Evolutionary conservation across 2,797 vertebrate species (phyloP), one percentile per base, ranked within the genome.

Genomic region (Dicrostonyx torquatus): DNA sequence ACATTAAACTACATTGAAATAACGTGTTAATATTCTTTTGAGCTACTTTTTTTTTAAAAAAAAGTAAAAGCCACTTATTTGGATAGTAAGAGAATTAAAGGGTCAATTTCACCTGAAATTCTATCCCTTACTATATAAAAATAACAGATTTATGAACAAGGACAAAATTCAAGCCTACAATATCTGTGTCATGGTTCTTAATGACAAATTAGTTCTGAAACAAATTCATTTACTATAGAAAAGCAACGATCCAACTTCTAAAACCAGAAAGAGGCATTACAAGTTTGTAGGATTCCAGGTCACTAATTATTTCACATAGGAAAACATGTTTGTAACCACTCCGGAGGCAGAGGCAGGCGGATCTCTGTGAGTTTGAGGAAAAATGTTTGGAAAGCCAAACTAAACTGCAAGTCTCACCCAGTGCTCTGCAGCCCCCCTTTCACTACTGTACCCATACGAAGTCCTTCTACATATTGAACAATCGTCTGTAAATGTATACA

Each of bases 221-320:
- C 6, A 84, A 96, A 96, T 68, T 89, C 15, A 91, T 85, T 87
- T 95, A 79, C 70, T 94, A 75, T 17, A 87, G 31, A 93, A 91
- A 91, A 80, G 37, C 55, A 94, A 86, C 2, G 70, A 84, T 87
- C 87, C 34, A 93, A 83, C 29, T 77, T 94, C 58, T 85, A 4
- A 95, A 96, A 95, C 83, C n/a, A 70, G 6, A 64, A 64, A 40
- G 0, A 95, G 60, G 89, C 89, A 84, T 94, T n/a, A 66, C 8
- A 66, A 40, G 64, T 78, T 89, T 94, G 78, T 84, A 75, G 29
- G 75, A 20, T 76, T 95, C 90, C 26, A 83, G 55, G 22, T 89
- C 90, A 87, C 53, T 58, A 37, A 66, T 84, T 80, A 83, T 48
- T 86, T 90, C 83, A 92, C 6, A 84, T 0, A 95, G 53, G 95